Percentiles rank a stretch among this genome's conserved stretches.
These are phyloP conservation scores for Peribatodes rhomboidaria DNA, from an alignment of 2,888 invertebrate genomes.

Conservation along the genomic window DNA sequence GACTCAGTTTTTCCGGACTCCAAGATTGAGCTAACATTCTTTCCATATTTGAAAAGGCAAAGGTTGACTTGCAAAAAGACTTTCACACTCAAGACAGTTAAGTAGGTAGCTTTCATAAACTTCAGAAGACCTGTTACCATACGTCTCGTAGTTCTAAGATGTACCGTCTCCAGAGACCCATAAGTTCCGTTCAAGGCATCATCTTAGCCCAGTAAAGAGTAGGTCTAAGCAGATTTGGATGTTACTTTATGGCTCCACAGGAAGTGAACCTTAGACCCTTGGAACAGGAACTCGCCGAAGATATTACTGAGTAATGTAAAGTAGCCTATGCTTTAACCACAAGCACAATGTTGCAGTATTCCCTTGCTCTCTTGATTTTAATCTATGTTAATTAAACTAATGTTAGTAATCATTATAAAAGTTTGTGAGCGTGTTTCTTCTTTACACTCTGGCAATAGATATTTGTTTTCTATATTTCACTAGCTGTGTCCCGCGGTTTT, in stretches of 20 bases:
- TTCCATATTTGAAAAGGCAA: not conserved
- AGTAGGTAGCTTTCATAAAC: not conserved
- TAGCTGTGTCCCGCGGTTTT: no score
- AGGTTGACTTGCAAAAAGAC: not conserved
- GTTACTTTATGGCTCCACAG: slow-evolving; percentile 9
- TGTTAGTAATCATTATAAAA: no score
- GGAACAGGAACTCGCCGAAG: no score
- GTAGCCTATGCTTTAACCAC: no score
- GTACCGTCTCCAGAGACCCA: slow-evolving; percentile 2
- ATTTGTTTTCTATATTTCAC: no score
- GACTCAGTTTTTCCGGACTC: no score
- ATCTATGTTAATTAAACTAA: no score
- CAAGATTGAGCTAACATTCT: not conserved
- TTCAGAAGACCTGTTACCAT: not conserved
- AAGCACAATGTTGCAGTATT: no score
- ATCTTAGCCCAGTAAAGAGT: slow-evolving; percentile 6
- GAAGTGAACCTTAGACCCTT: not conserved
- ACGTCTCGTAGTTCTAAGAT: not conserved
- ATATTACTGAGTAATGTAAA: no score
- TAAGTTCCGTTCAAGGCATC: slow-evolving; percentile 3
- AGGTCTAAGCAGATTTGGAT: slow-evolving; percentile 18
- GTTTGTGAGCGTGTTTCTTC: no score
- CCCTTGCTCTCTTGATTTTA: no score
- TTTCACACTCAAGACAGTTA: not conserved
- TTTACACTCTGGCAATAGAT: no score